Percentiles rank a stretch among this genome's conserved stretches.
phyloP scores from a whole-genome alignment of 2,888 invertebrate genomes.

The Papilio gigon region DNA sequence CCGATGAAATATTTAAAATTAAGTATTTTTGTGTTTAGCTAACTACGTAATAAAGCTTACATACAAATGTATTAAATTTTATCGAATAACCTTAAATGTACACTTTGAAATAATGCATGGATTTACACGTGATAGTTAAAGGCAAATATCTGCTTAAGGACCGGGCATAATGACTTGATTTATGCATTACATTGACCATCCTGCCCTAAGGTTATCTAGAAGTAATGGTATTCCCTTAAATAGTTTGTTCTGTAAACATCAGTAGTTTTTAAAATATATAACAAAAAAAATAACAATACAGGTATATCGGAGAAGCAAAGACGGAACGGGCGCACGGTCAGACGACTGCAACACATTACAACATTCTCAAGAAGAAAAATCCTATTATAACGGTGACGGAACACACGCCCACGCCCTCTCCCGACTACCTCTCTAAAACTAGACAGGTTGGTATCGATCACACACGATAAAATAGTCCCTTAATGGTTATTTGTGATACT shows the following conservation, averaged over 20 bases:
- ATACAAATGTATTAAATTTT: too few relatives aligned
- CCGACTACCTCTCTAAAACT: slow-evolving; percentile 88
- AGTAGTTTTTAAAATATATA: too few relatives aligned
- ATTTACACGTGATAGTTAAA: background rate
- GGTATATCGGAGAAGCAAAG: slow-evolving; percentile 87
- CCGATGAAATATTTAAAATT: background rate
- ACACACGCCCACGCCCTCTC: slow-evolving; percentile 95
- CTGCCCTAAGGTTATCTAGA: background rate
- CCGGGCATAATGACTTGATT: background rate
- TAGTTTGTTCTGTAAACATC: too few relatives aligned
- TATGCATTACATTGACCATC: background rate
- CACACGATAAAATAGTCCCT: background rate
- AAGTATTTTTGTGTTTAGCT: background rate
- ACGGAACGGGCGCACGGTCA: slow-evolving; percentile 84
- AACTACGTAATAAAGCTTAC: background rate
- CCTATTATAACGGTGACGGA: slow-evolving; percentile 99
- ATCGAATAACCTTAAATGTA: background rate
- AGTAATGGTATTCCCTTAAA: background rate
- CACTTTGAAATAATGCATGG: background rate
- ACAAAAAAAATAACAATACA: slow-evolving; percentile 56
- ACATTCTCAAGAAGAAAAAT: slow-evolving; percentile 87
- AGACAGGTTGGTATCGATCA: slow-evolving; percentile 75
- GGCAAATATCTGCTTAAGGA: background rate
- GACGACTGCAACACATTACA: slow-evolving; percentile 74
- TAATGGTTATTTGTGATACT: too few relatives aligned